Base-by-base conservation (phyloP, 2,113 vertebrate genomes). In the Hemichromis elongatus region DNA sequence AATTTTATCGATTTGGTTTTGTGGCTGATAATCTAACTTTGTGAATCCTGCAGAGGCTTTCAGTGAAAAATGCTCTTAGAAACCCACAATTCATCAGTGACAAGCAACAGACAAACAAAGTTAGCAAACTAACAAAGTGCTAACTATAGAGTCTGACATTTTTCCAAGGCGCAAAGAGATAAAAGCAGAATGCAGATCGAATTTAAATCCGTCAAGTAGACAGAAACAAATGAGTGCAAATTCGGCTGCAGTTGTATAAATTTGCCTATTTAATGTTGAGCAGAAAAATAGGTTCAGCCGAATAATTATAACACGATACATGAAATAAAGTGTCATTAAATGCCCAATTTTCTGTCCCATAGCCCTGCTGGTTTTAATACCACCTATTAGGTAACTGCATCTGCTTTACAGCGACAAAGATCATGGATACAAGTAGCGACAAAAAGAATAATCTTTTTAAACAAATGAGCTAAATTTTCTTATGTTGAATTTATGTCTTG, bases 401-500 rank as follows among this genome's bases (percentile, higher is more conserved):
- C 78, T 77, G 9, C 78, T 63, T 83, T 35, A 61, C 21, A 8
- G 33, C 7, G 13, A 77, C 87, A 77, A 73, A 7, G 66, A 73
- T 73, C 24, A 47, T 0, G 14, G 21, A 70, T 45, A 26, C 66
- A 47, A 70, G 40, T 40, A 11, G 40, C 24, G 5, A 47, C 66
- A 73, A 73, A 73, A 73, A 63, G 37, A 86, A 84, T 87, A 66
- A 83, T 87, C 79, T 91, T 91, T 75, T 91, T 86, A 78, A 88
- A 94, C 90, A 93, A 94, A 95, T 85, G 86, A 92, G 79, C 57
- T 59, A 59, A 63, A 53, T 87, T 91, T 90, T 86, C 82, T 79
- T 66, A 16, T n/a, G 79, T 73, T 88, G 77, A 87, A 94, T 95
- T 94, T 90, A 96, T 95, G 92, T 77, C 86, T 90, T 87, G 86